Base-by-base conservation (phyloP, 2,888 invertebrate genomes). In the Chouioia cunea region DNA sequence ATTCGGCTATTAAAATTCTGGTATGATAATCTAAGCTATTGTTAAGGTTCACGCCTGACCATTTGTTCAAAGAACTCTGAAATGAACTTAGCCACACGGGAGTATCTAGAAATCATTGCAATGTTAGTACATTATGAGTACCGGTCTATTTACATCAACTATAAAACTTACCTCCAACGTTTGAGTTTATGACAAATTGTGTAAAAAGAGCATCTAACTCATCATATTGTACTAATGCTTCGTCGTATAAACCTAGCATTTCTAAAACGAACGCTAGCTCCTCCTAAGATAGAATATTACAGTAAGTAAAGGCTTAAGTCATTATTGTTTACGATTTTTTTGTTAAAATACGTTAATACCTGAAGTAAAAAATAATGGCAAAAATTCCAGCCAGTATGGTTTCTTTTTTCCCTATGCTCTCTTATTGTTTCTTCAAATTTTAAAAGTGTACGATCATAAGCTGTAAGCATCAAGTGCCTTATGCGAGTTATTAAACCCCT, bases 181-280 rank as follows among this genome's bases (percentile, higher is more conserved):
- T 93, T n/a, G 96, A 94, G 87, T 97, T 97, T 76, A 96, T 92
- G 66, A 98, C 93, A 87, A 97, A 97, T 87, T 98, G 97, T 1
- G 97, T 96, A 86, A 98, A 97, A 77, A 98, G 89, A 60, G 97
- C 97, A 87, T 98, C 97, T 81, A 99, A 88, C 87, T 98, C 98
- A 84, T 98, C 98, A 85, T 97, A 99, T 82, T 98, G 98, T 66
- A 98, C 94, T 77, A 98, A 87, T 15, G 97, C 96, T 87, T 98
- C 97, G 77, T 97, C 96, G 81, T 94, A 93, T 75, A 98, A 88
- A 69, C 96, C 96, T 76, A 98, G 87, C 93, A 97, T 97, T 89
- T 97, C 96, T 79, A 97, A 89, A 75, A 96, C 95, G 86, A 97
- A 94, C 70, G 97, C 97, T 77, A 98, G 88, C 87, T 98, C 97